These are phyloP conservation scores for Platycheirus rosarum DNA, from an alignment of 2,888 invertebrate species.

Conservation along the genomic window DNA sequence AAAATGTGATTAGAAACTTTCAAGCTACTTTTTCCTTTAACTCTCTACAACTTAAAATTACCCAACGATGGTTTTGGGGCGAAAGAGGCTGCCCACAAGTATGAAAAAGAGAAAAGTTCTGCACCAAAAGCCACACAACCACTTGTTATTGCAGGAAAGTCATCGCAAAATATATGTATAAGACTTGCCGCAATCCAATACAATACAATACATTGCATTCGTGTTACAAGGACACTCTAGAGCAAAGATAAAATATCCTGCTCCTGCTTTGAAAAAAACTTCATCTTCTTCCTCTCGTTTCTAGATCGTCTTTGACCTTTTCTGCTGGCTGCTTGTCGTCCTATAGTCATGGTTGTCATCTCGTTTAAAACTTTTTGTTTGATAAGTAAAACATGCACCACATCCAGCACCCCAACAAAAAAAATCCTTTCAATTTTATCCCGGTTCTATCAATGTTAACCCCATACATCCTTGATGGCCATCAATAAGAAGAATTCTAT, in stretches of 20 bases:
- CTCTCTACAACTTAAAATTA: constrained; percentile 5
- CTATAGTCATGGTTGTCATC: constrained; percentile 1
- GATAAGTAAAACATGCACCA: neutral
- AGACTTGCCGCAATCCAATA: constrained; percentile 14
- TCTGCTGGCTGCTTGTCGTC: neutral
- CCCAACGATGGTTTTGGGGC: constrained; percentile 6
- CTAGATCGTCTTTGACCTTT: constrained; percentile 8
- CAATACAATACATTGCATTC: constrained; percentile 12
- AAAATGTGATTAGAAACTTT: constrained; percentile 38
- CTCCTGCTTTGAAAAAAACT: constrained; percentile 27
- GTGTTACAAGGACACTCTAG: constrained; percentile 18
- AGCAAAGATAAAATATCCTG: constrained; percentile 27
- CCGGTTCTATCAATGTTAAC: constrained; percentile 1
- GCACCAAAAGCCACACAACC: constrained; percentile 27
- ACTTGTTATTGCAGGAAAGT: constrained; percentile 40
- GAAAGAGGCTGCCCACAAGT: constrained; percentile 8
- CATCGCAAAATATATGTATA: constrained; percentile 24
- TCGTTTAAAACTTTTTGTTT: neutral
- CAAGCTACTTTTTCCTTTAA: constrained; percentile 4
- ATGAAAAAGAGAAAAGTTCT: constrained; percentile 23
- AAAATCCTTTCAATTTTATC: constrained; percentile 18
- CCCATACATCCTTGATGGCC: constrained; percentile 20
- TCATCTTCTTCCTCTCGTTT: neutral
- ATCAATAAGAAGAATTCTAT: constrained; percentile 12
- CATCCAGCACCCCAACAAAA: neutral